Percentiles rank a stretch among this genome's conserved stretches.
Evolutionary conservation across 1,140 invertebrate species (phyloP).

Genomic region (Copidosoma floridanum): DNA sequence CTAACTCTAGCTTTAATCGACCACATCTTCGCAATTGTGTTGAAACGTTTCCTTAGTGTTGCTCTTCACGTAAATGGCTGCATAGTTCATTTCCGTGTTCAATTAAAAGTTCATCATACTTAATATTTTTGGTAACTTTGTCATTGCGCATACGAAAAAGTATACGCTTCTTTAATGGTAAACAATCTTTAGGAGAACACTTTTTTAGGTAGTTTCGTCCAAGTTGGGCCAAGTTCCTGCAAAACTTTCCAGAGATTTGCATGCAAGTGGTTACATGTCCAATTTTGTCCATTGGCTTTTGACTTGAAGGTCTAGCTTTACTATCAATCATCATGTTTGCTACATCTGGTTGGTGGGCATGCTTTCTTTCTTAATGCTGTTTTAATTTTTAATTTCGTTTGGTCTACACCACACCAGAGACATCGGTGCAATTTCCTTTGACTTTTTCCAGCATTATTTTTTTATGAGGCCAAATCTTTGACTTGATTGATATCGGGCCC

Average conservation of each 20-base stretch:
- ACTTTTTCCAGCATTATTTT: too few species aligned
- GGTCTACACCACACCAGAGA: too few species aligned
- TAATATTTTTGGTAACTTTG: background rate
- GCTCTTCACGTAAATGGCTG: background rate
- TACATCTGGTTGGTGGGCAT: too few species aligned
- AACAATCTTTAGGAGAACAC: background rate
- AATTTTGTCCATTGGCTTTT: too few species aligned
- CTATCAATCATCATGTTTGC: too few species aligned
- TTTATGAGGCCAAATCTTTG: too few species aligned
- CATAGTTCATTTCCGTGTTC: background rate
- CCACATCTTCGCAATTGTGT: background rate
- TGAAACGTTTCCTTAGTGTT: background rate
- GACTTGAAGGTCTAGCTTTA: too few species aligned
- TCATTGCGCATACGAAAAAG: background rate
- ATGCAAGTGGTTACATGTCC: background rate
- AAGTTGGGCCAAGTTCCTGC: background rate
- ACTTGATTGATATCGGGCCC: too few species aligned
- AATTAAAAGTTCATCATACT: background rate
- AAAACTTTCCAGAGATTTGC: background rate
- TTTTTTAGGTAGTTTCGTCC: background rate
- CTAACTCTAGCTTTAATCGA: background rate
- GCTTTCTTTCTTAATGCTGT: too few species aligned
- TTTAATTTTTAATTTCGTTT: too few species aligned
- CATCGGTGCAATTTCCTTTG: too few species aligned
- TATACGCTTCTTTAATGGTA: background rate